Percentiles rank a stretch among this genome's conserved stretches.
These are phyloP conservation scores for Emydura subglobosa DNA, from an alignment of 2,113 vertebrate species.

Conservation along the genomic window DNA sequence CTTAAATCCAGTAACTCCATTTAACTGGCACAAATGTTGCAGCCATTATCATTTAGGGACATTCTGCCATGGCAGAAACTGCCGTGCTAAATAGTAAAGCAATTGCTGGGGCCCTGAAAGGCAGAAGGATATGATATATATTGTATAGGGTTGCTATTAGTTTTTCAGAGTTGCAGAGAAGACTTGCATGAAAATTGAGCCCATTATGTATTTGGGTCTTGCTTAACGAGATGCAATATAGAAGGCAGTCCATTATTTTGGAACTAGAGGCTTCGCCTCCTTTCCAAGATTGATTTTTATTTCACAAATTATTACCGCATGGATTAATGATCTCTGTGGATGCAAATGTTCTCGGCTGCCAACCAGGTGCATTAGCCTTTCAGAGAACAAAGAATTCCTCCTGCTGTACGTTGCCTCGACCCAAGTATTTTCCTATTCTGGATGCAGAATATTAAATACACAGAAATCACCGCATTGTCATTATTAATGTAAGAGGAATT, in stretches of 20 bases:
- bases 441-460: slow-evolving; percentile 42
- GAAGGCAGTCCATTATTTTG: slow-evolving; percentile 74
- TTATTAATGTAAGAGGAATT: background rate
- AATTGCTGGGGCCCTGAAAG: slow-evolving; percentile 29
- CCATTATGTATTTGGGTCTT: slow-evolving; percentile 78
- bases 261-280: slow-evolving; percentile 75
- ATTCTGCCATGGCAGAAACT: background rate
- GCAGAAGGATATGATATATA: slow-evolving; percentile 28
- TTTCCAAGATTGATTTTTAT: slow-evolving; percentile 79
- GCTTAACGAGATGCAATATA: slow-evolving; percentile 75
- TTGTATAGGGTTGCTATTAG: slow-evolving; percentile 61
- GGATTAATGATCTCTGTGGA: slow-evolving; percentile 77
- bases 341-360: slow-evolving; percentile 71
- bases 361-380: slow-evolving; percentile 75
- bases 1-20: background rate
- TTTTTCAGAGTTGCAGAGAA: slow-evolving; percentile 57
- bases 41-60: background rate
- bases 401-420: slow-evolving; percentile 3
- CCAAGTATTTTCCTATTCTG: slow-evolving; percentile 45
- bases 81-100: background rate
- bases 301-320: slow-evolving; percentile 76
- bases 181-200: slow-evolving; percentile 69
- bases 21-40: background rate
- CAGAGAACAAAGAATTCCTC: slow-evolving; percentile 71
- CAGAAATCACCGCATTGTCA: fast-evolving